Base-by-base conservation (phyloP, 2,797 vertebrate species). In the Acanthornis magna region DNA sequence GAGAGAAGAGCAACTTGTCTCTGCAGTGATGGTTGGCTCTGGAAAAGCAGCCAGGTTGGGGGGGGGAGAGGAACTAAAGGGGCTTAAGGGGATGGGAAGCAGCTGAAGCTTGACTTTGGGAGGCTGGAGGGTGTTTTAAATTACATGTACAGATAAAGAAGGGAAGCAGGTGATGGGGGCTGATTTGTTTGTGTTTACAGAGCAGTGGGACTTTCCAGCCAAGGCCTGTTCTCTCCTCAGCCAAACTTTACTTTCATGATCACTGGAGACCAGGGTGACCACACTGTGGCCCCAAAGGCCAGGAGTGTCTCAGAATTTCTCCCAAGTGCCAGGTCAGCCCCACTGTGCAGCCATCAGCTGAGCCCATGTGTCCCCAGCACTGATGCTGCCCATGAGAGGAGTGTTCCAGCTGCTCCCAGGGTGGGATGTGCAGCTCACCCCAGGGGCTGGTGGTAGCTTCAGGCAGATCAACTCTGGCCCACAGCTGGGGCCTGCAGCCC, bases 1-100 rank as follows among this genome's bases (percentile, higher is more conserved):
- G 88, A 96, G 96, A 96, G 96, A 93, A 88, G 94, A 95, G 93
- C 83, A 95, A 95, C 86, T 91, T 93, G 94, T 95, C 91, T 94
- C 93, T 96, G 89, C 95, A 96, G 92, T 90, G 74, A 87, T 95
- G 88, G 67, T 85, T 91, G 81, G 78, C 91, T 89, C 94, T 85
- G 70, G 75, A 93, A 88, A 94, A 90, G 92, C 92, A 91, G 96
- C 83, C 79, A 95, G 89, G 88, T 77, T 87, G 9, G 50, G 1
- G n/a, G 75, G 75, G 68, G 43, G 40, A 67, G 47, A 89, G 91
- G 91, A 96, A 95, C 94, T 93, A 74, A 88, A 93, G 82, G 85
- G 93, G 88, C 91, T 96, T 95, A 88, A 92, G 88, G 92, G 92
- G 91, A 88, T 84, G 84, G 91, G 88, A 94, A 96, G 95, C 96